These are phyloP conservation scores for Manis pentadactyla DNA, from an alignment of 2,797 vertebrate species.

Conservation along the genomic window DNA sequence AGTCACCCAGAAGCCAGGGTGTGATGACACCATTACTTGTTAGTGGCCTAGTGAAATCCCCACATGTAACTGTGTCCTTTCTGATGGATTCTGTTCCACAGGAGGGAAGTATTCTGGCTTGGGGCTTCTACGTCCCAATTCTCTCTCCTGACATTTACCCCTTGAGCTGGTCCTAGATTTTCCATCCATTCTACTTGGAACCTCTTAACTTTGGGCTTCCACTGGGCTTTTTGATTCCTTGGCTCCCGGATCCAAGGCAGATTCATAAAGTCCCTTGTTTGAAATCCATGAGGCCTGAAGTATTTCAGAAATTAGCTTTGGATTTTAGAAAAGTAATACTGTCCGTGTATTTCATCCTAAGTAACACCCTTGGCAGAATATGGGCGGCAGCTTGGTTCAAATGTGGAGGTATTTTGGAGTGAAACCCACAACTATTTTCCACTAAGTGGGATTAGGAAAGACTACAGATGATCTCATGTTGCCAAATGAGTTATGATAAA, in stretches of 20 bases:
- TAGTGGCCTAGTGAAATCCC: neutral
- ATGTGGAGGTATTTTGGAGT: neutral
- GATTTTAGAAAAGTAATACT: neutral
- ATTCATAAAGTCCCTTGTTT: neutral
- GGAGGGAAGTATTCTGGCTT: neutral
- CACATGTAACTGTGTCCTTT: neutral
- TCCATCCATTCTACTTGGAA: neutral
- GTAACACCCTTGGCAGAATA: neutral
- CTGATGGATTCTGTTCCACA: neutral
- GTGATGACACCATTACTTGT: neutral
- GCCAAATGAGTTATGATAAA: neutral
- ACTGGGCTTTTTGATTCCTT: neutral
- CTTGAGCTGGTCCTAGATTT: neutral
- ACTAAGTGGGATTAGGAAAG: neutral
- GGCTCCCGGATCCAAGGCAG: neutral
- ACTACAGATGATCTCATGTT: neutral
- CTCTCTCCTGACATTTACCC: neutral
- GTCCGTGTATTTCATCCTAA: neutral
- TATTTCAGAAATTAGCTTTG: constrained; percentile 31
- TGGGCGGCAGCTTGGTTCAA: neutral
- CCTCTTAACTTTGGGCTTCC: neutral
- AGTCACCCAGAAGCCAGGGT: neutral
- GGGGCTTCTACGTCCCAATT: neutral
- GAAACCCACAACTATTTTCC: neutral
- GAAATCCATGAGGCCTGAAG: neutral